Percentiles rank a stretch among this genome's conserved stretches.
These are phyloP conservation scores for Folsomia manolachei DNA, from an alignment of 2,888 invertebrate species.

Conservation along the genomic window DNA sequence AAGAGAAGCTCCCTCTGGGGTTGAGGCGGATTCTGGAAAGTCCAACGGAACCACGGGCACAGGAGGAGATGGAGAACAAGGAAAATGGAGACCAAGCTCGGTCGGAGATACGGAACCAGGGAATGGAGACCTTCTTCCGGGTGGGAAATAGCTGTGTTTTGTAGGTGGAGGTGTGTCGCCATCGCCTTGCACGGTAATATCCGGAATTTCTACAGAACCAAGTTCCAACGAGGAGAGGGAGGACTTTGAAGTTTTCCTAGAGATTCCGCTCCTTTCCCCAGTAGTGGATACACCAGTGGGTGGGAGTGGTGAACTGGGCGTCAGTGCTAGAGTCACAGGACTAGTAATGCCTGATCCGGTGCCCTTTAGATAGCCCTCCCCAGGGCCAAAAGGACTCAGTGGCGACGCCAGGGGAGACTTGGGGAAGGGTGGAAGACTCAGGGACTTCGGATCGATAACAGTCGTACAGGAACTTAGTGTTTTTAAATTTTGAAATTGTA, in stretches of 20 bases:
- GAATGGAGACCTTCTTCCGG: not conserved
- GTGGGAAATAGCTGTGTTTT: not conserved
- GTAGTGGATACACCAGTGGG: constrained; percentile 25
- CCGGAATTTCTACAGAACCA: constrained; percentile 33
- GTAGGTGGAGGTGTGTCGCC: not conserved
- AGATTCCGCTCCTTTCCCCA: no score
- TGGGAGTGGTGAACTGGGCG: not conserved
- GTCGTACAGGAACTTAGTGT: constrained; percentile 48
- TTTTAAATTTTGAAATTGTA: constrained; percentile 49
- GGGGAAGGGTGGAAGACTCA: constrained; percentile 38
- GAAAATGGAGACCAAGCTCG: not conserved
- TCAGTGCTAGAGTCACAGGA: not conserved
- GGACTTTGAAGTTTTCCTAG: constrained; percentile 32
- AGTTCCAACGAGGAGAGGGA: constrained; percentile 34
- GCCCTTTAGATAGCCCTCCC: not conserved
- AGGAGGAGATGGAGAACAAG: not conserved
- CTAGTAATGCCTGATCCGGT: constrained; percentile 14
- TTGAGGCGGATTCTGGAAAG: not conserved
- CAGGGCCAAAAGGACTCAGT: constrained; percentile 31
- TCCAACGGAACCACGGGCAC: not conserved
- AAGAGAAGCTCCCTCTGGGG: not conserved
- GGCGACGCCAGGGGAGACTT: constrained; percentile 45
- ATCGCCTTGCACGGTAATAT: constrained; percentile 33
- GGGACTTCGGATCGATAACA: constrained; percentile 40
- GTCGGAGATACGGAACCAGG: not conserved